These are phyloP conservation scores for Rhinolophus ferrumequinum DNA, from an alignment of 2,113 vertebrate genomes.

Conservation along the genomic window DNA sequence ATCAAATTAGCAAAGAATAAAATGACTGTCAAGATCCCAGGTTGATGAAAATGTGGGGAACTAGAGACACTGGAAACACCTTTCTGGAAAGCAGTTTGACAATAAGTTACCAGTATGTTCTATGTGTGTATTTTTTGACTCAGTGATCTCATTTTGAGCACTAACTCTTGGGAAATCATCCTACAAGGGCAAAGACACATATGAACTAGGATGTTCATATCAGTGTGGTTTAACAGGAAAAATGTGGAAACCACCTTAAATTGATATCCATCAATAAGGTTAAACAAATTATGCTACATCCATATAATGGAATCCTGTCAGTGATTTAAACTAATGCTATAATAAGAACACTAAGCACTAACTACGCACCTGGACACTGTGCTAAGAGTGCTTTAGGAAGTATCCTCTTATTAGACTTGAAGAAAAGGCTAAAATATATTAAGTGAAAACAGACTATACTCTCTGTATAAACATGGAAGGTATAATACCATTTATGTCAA, in stretches of 20 bases:
- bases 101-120: neutral
- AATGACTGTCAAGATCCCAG: neutral
- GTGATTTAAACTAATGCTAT: neutral
- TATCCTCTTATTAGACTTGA: neutral
- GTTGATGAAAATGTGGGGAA: neutral
- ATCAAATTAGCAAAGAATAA: neutral
- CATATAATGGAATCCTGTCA: neutral
- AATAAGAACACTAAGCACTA: neutral
- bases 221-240: constrained; percentile 12
- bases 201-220: neutral
- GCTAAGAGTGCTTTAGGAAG: neutral
- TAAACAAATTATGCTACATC: neutral
- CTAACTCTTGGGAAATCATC: neutral
- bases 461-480: neutral
- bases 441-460: neutral
- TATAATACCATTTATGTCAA: neutral
- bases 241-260: neutral
- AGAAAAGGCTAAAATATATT: constrained; percentile 36
- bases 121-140: neutral
- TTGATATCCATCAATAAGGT: neutral
- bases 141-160: neutral
- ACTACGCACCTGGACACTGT: neutral
- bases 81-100: neutral
- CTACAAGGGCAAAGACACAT: neutral
- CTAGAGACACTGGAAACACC: neutral